Evolutionary conservation across 1,140 invertebrate species (phyloP).

Genomic region (Ceratina calcarata): DNA sequence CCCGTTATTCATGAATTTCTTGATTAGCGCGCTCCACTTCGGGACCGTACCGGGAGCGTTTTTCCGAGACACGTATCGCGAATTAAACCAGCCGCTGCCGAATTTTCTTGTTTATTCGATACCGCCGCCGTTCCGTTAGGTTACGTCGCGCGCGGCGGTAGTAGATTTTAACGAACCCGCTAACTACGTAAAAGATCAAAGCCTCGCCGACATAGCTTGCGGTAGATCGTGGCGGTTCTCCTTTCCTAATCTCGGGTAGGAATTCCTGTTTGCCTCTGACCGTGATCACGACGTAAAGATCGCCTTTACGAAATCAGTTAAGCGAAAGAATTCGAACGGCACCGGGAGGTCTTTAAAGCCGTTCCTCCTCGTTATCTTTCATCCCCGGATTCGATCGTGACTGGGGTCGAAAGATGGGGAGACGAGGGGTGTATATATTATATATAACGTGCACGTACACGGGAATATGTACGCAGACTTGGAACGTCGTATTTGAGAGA

Average conservation of each 20-base stretch:
- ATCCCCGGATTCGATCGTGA: constrained; percentile 14
- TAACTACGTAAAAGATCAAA: constrained; percentile 43
- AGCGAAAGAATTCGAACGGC: constrained; percentile 28
- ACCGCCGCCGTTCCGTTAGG: not conserved
- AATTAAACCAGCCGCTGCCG: not conserved
- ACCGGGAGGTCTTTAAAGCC: constrained; percentile 1
- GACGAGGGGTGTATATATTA: not conserved
- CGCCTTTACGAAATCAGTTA: constrained; percentile 43
- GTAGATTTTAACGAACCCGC: constrained; percentile 32
- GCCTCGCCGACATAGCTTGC: not conserved
- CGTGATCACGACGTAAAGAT: constrained; percentile 29
- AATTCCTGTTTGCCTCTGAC: constrained; percentile 24
- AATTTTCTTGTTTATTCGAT: not conserved
- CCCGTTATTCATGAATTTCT: constrained; percentile 50
- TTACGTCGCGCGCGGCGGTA: too few species aligned
- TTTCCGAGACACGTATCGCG: constrained; percentile 16
- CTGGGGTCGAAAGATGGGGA: constrained; percentile 28
- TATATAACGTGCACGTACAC: not conserved
- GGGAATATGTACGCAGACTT: too few species aligned
- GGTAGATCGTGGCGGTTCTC: not conserved
- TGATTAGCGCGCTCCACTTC: constrained; percentile 23
- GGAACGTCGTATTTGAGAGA: constrained; percentile 4
- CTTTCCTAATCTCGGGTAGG: not conserved
- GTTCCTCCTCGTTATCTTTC: constrained; percentile 44
- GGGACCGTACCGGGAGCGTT: not conserved